Percentiles rank a stretch among this genome's conserved stretches.
Conservation (phyloP, 2,888 invertebrate genomes). For the Trissolcus brochymenae region DNA sequence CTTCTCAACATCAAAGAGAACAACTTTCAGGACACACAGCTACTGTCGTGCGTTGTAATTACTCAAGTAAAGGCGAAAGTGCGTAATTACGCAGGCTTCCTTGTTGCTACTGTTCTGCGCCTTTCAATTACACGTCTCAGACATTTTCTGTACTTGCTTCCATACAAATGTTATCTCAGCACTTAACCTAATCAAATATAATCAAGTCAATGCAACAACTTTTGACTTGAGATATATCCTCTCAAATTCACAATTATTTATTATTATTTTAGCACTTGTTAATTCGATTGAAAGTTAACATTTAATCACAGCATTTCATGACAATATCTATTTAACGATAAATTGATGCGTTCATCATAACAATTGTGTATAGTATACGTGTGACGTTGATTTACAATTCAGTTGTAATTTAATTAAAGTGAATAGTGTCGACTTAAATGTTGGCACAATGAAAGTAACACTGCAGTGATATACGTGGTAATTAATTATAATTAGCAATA, state of each 20-base stretch:
- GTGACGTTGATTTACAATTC: not conserved
- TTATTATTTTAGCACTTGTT: not conserved
- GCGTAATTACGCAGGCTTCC: slow-evolving; percentile 38
- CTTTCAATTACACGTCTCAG: slow-evolving; percentile 20
- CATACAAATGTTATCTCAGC: not conserved
- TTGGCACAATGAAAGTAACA: not conserved
- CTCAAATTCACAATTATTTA: not conserved
- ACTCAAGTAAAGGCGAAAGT: slow-evolving; percentile 41
- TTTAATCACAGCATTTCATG: not conserved
- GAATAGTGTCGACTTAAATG: not conserved
- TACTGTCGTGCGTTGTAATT: slow-evolving; percentile 47
- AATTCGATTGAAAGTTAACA: not conserved
- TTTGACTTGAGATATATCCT: not conserved
- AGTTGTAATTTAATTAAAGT: not conserved
- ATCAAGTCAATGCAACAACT: not conserved
- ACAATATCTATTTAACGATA: not conserved
- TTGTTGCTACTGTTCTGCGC: slow-evolving; percentile 8
- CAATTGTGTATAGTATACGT: not conserved
- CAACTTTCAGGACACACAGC: slow-evolving; percentile 22
- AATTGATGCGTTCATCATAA: too few relatives aligned
- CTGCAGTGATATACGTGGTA: not conserved
- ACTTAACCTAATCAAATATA: not conserved
- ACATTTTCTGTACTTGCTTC: not conserved
- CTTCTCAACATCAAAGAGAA: slow-evolving; percentile 41
- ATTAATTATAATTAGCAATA: slow-evolving; percentile 4